These are phyloP conservation scores for Yasuhikotakia modesta DNA, from an alignment of 2,797 vertebrate species.

Conservation along the genomic window DNA sequence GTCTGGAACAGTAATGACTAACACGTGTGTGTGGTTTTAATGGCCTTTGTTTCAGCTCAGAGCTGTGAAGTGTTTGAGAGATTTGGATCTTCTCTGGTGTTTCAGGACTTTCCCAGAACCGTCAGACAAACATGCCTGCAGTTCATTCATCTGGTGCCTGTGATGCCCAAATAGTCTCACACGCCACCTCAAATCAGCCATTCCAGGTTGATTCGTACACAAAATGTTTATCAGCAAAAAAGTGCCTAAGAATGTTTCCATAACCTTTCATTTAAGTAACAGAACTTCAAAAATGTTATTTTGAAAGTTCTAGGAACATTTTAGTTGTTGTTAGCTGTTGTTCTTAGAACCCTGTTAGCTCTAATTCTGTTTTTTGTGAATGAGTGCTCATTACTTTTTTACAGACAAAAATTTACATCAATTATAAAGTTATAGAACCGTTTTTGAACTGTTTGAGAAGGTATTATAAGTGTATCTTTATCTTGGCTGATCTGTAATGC, in stretches of 20 bases:
- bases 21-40: slow-evolving; percentile 58
- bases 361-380: neutral
- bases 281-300: no score
- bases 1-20: slow-evolving; percentile 54
- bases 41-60: slow-evolving; percentile 53
- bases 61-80: slow-evolving; percentile 47
- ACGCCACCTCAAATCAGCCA: no score
- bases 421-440: no score
- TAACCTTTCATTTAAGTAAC: no score
- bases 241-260: no score
- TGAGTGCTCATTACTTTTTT: neutral
- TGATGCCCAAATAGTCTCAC: neutral
- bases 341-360: no score
- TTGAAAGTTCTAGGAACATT: no score
- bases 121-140: neutral
- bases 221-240: no score
- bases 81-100: slow-evolving; percentile 39
- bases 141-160: neutral
- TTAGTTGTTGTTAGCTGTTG: no score
- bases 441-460: no score
- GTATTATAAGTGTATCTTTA: no score
- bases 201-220: no score
- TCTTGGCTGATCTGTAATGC: neutral
- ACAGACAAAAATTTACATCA: neutral
- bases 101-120: neutral